Percentiles rank a stretch among this genome's conserved stretches.
Evolutionary conservation across 2,797 vertebrate species (phyloP).

Genomic region (Manis crassicaudata): DNA sequence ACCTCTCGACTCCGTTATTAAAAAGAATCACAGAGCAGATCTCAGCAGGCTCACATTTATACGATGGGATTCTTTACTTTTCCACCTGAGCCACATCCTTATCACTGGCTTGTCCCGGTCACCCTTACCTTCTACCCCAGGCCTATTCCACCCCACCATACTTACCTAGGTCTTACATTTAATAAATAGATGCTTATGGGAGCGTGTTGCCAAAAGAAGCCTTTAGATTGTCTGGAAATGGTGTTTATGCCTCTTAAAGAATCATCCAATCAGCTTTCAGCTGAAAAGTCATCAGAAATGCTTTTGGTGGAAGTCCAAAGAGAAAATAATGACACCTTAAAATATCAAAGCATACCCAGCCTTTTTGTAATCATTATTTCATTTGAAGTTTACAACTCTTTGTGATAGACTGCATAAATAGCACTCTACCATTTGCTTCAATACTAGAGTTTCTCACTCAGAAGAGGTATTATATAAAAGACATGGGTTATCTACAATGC

Average conservation of each 20-base stretch:
- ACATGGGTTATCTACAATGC: background rate
- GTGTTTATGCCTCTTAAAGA: background rate
- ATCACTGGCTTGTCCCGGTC: background rate
- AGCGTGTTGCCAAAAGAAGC: background rate
- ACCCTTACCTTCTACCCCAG: background rate
- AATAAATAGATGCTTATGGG: background rate
- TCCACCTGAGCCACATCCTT: conserved; percentile 20
- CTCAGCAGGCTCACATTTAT: conserved; percentile 69
- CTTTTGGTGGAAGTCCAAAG: background rate
- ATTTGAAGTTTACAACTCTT: background rate
- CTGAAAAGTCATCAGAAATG: conserved; percentile 22
- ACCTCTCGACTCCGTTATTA: conserved; percentile 78
- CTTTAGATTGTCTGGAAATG: background rate
- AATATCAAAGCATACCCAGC: background rate
- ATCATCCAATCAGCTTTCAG: background rate
- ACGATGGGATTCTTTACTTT: conserved; percentile 57
- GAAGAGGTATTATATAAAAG: background rate
- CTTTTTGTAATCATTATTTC: background rate
- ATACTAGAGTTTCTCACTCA: background rate
- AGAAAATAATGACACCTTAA: conserved; percentile 22
- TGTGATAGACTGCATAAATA: background rate
- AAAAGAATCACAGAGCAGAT: conserved; percentile 82
- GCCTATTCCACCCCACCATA: background rate
- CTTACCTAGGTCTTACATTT: background rate
- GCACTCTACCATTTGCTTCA: background rate